phyloP scores from a whole-genome alignment of 2,113 vertebrate species.

The Mastomys coucha region DNA sequence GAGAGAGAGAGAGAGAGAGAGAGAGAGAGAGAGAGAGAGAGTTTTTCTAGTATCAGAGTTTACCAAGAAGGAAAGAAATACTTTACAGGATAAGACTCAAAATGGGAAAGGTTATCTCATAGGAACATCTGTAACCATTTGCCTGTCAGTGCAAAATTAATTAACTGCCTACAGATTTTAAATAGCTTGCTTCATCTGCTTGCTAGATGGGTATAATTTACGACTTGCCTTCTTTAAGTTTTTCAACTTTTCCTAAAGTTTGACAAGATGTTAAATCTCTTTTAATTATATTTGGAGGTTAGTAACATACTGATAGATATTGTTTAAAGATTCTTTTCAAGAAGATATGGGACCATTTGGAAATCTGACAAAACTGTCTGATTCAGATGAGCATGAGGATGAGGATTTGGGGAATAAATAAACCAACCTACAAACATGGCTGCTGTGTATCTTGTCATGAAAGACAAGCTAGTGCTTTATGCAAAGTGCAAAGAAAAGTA shows the following conservation, averaged over 20 bases:
- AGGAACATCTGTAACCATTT: constrained; percentile 85
- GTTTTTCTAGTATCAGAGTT: constrained; percentile 16
- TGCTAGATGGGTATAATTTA: constrained; percentile 17
- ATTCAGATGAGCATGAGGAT: neutral
- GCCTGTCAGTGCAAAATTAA: constrained; percentile 75
- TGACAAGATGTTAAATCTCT: constrained; percentile 59
- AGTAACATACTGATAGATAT: neutral
- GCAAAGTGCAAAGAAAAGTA: constrained; percentile 30
- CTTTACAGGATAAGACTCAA: constrained; percentile 63
- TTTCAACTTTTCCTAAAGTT: constrained; percentile 67
- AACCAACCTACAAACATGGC: neutral
- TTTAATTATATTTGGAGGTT: constrained; percentile 51
- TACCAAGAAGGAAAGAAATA: constrained; percentile 21
- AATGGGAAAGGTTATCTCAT: constrained; percentile 75
- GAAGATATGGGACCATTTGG: neutral
- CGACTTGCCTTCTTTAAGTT: constrained; percentile 75
- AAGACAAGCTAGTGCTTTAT: constrained; percentile 45
- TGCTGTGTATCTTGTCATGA: constrained; percentile 36
- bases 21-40: neutral
- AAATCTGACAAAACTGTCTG: constrained; percentile 1
- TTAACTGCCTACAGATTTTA: constrained; percentile 80
- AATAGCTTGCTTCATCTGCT: constrained; percentile 75
- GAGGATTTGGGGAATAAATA: constrained; percentile 50
- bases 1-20: neutral
- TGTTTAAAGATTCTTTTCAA: neutral